Base-by-base conservation (phyloP, 1,140 invertebrate species). In the Danaus melanippus region DNA sequence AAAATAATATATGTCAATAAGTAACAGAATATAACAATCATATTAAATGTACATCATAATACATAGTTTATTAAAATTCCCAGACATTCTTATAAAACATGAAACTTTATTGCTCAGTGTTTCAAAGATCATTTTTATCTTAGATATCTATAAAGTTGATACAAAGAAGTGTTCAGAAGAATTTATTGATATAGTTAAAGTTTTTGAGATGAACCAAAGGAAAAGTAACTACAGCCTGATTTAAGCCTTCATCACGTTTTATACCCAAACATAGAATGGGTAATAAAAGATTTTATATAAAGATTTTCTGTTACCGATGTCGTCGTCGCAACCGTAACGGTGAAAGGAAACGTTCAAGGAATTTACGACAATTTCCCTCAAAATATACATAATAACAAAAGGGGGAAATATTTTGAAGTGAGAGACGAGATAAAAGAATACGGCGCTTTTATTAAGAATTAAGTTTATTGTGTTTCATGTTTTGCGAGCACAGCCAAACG, bases 341-440 rank as follows among this genome's bases (percentile, higher is more conserved):
- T 49, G 46, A 55, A 63, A 58, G 57, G 56, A 64, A 64, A 47
- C 62, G 58, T 60, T 64, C 58, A 53, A 61, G 54, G 56, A 61
- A 65, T 65, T 65, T 55, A 58, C 56, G 62, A 60, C 56, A 58
- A 58, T 65, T 58, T 52, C 46, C 56, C 58, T 52, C 53, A 53
- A 61, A 61, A 61, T 65, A 56, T 60, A 61, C 59, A 55, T 56
- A 65, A 61, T 58, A 56, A 62, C 45, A 57, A 53, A 60, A 62
- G 54, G 55, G 44, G 52, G 56, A 47, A 50, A 55, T 53, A 65
- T 53, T 60, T 56, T 42, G 45, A 61, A 54, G 56, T 61, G 46
- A 53, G 49, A 58, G 53, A 59, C 59, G 45, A 53, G 43, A 53
- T 54, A 56, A 60, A 54, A 50, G 55, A 11, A 10, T 32, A 32